Base-by-base conservation (phyloP, 1,140 invertebrate genomes). In the Scylla paramamosain region DNA sequence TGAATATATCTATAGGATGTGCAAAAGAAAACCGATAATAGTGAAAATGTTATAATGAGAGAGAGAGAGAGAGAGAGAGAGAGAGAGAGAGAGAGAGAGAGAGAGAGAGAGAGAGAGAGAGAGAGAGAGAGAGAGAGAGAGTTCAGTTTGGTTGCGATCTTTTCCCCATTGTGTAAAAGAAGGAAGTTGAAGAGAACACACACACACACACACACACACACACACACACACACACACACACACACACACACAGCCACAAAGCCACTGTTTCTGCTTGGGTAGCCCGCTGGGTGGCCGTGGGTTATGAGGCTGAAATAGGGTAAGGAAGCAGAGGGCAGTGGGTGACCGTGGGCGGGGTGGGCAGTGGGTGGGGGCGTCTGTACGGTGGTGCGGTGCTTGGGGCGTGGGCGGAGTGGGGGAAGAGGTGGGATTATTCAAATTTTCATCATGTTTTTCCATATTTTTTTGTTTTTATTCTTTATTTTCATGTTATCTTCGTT, bases 121-220 rank as follows among this genome's bases (percentile, higher is more conserved):
- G 67, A n/a, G n/a, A n/a, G 67, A 77, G 67, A n/a, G n/a, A n/a
- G 67, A n/a, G 20, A n/a, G 67, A 7, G n/a, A 20, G 1, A 7
- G n/a, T 12, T 77, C 67, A 20, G 67, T 20, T 77, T 59, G 20
- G 20, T 1, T 77, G 67, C 67, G 52, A 59, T 59, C 10, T 59
- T 59, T 59, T 20, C 52, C 10, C 16, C 52, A 59, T 59, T 59
- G 52, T 59, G 52, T 59, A 59, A 77, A 77, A n/a, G 67, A 3
- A 77, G 67, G 67, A 77, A 77, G 52, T 77, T 77, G 67, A 77
- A 77, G 25, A 77, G 67, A n/a, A 77, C 8, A n/a, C 20, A 77
- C 67, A 77, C 67, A 77, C 67, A 77, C 67, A 77, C 67, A 77
- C 67, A 77, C 67, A 77, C 59, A 67, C 59, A 67, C 59, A 67